These are phyloP conservation scores for Muricea muricata DNA, from an alignment of 92 coral and sea anemone genomes.

Conservation along the genomic window DNA sequence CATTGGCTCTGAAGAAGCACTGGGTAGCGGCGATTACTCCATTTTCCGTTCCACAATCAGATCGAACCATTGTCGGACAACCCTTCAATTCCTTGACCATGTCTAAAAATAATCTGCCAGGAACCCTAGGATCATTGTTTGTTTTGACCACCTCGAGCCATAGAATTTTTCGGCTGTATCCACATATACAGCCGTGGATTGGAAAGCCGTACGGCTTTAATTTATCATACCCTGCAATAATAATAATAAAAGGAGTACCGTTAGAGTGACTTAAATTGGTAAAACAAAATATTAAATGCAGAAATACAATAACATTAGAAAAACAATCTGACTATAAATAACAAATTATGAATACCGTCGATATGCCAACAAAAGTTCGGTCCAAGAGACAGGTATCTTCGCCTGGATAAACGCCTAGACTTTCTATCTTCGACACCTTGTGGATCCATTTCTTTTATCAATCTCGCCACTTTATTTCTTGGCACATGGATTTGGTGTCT, in stretches of 20 bases:
- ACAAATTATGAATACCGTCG: too few relatives aligned
- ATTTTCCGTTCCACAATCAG: constrained; percentile 77
- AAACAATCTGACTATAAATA: too few relatives aligned
- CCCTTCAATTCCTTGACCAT: constrained; percentile 47
- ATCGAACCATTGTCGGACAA: constrained; percentile 57
- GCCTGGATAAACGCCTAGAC: background rate
- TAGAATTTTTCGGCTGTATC: constrained; percentile 61
- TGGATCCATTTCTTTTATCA: background rate
- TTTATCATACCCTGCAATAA: constrained; percentile 36
- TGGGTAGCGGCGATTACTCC: constrained; percentile 74
- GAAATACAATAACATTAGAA: too few relatives aligned
- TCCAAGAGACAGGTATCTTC: too few relatives aligned
- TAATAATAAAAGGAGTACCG: too few relatives aligned
- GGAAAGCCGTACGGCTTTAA: constrained; percentile 69
- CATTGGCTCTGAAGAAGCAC: constrained; percentile 1
- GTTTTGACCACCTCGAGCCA: constrained; percentile 65
- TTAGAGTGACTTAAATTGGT: too few relatives aligned
- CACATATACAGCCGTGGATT: constrained; percentile 63
- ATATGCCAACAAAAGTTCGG: too few relatives aligned
- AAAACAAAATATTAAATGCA: too few relatives aligned
- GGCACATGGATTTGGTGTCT: background rate
- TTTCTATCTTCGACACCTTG: background rate
- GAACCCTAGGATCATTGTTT: constrained; percentile 59
- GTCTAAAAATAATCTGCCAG: constrained; percentile 58
- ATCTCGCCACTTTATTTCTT: background rate